phyloP scores from a whole-genome alignment of 92 coral and sea anemone species.

The Umimayanthus kanabou region DNA sequence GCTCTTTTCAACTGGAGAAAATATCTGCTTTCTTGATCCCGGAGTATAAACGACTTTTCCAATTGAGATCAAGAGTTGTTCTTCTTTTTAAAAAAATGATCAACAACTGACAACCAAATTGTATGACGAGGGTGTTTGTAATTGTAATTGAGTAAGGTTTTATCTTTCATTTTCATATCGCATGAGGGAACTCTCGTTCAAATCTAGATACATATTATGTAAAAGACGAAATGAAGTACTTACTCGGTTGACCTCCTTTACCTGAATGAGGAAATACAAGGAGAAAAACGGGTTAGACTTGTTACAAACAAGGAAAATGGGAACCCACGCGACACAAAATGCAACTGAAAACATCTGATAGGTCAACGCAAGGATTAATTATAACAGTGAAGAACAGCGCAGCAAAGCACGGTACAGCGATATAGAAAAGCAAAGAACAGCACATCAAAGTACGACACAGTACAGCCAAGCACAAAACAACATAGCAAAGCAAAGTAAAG shows the following conservation, averaged over 20 bases:
- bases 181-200: conserved; percentile 3
- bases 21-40: too few species aligned
- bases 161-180: too few species aligned
- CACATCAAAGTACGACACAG: background rate
- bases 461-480: background rate
- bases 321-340: background rate
- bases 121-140: too few species aligned
- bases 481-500: background rate
- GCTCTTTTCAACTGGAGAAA: too few species aligned
- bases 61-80: too few species aligned
- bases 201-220: conserved; percentile 14
- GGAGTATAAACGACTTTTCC: too few species aligned
- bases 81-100: too few species aligned
- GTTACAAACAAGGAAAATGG: too few species aligned
- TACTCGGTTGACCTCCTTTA: conserved; percentile 14
- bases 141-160: conserved; percentile 46
- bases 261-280: conserved; percentile 2
- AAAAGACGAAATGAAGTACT: conserved; percentile 12
- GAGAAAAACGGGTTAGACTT: background rate
- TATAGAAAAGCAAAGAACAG: too few species aligned
- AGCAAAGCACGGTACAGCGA: background rate
- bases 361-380: too few species aligned
- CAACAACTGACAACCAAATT: too few species aligned
- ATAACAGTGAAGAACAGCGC: background rate
- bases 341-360: background rate